Percentiles rank a stretch among this genome's conserved stretches.
Conservation (phyloP, 1,140 invertebrate genomes). For the Drosophila lowei region DNA sequence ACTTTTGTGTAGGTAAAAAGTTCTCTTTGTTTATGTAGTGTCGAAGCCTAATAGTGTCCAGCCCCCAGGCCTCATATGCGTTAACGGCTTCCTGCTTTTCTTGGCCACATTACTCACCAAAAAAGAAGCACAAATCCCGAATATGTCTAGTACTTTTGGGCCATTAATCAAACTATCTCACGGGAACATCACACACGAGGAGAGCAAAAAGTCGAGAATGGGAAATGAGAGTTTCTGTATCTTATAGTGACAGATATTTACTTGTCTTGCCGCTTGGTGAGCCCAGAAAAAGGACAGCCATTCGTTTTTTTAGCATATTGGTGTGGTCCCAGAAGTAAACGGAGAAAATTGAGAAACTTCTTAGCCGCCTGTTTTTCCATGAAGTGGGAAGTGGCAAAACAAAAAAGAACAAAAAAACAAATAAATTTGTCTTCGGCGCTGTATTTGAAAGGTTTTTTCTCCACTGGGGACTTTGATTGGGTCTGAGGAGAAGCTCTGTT, state of each 20-base stretch:
- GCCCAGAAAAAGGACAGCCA: conserved; percentile 31
- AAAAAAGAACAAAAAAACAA: conserved; percentile 6
- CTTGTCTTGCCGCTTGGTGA: conserved; percentile 63
- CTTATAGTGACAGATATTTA: conserved; percentile 72
- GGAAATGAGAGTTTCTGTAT: conserved; percentile 51
- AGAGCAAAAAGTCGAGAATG: conserved; percentile 20
- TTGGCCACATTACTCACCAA: conserved; percentile 31
- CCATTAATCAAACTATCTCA: conserved; percentile 82
- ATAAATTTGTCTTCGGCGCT: background rate
- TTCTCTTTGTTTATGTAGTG: conserved; percentile 63
- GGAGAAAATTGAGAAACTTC: conserved; percentile 60
- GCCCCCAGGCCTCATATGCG: conserved; percentile 36
- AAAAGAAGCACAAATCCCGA: conserved; percentile 52
- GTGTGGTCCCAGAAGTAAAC: conserved; percentile 51
- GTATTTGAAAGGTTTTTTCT: too few relatives aligned
- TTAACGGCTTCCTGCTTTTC: conserved; percentile 62
- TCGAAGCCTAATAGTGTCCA: conserved; percentile 70
- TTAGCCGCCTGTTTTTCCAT: conserved; percentile 31
- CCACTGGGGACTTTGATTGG: too few relatives aligned
- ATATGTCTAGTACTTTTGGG: conserved; percentile 57
- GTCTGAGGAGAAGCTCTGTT: too few relatives aligned
- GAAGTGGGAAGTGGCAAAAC: conserved; percentile 29
- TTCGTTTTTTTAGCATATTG: conserved; percentile 71
- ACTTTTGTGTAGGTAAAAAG: conserved; percentile 41
- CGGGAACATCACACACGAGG: conserved; percentile 70